A percentile compares a stretch with the other conserved stretches of the same genome.
Evolutionary conservation across 2,113 vertebrate genomes (phyloP).

Genomic region (Todiramphus chloris): DNA sequence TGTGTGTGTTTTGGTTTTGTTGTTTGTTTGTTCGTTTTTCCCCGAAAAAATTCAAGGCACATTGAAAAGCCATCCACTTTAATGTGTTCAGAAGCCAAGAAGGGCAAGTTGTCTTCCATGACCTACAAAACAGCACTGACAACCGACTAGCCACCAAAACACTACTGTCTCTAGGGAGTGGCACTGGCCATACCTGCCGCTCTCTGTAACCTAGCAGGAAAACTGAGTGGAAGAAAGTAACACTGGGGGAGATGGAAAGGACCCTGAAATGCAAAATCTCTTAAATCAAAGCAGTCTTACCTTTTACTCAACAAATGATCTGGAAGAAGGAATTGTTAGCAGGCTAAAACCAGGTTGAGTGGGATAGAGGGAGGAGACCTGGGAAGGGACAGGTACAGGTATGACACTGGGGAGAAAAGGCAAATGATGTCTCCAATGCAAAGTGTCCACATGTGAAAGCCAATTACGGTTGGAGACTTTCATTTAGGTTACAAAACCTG

Average conservation of each 20-base stretch:
- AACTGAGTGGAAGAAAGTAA: background rate
- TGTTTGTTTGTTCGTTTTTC: background rate
- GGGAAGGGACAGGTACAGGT: background rate
- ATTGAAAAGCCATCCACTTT: background rate
- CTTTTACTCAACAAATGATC: background rate
- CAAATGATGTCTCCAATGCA: accelerated
- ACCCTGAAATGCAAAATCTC: background rate
- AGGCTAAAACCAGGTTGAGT: background rate
- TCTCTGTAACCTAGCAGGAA: background rate
- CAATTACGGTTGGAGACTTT: background rate
- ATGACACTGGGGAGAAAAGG: background rate
- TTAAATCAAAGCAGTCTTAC: background rate
- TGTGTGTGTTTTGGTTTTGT: too few relatives aligned
- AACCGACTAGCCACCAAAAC: background rate
- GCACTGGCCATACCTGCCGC: accelerated
- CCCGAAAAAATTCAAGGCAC: background rate
- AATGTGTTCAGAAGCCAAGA: background rate
- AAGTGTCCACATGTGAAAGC: background rate
- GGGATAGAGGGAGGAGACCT: background rate
- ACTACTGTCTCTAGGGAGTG: background rate
- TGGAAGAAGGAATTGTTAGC: background rate
- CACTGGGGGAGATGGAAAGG: background rate
- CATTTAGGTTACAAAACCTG: background rate
- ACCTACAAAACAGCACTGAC: background rate
- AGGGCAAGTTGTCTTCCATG: background rate